A percentile compares a stretch with the other conserved stretches of the same genome.
Conservation (phyloP, 30 jellyfish, hydroid and myxozoan genomes). For the Pseudorhiza aurosa region DNA sequence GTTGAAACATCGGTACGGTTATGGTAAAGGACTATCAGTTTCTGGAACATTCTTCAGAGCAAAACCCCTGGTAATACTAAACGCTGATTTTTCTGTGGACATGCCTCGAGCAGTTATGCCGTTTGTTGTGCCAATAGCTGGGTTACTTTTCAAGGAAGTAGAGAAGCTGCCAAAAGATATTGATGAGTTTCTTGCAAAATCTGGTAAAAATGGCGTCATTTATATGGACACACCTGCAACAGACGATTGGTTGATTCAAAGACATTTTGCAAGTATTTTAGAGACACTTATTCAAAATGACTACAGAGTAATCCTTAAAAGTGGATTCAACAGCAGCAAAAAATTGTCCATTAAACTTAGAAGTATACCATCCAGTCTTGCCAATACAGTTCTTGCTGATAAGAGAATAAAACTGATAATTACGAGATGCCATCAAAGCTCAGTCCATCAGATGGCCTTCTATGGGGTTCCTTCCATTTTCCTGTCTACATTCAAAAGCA, state of each 20-base stretch:
- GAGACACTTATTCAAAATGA: not conserved
- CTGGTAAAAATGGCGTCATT: conserved; percentile 27
- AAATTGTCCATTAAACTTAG: not conserved
- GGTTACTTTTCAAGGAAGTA: conserved; percentile 3
- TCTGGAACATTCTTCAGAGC: conserved; percentile 31
- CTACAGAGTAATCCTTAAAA: conserved; percentile 16
- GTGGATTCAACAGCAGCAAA: not conserved
- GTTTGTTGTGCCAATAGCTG: conserved; percentile 51
- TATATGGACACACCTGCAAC: conserved; percentile 14
- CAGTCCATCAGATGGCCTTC: conserved; percentile 19
- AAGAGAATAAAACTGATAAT: conserved; percentile 11
- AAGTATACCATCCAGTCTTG: not conserved
- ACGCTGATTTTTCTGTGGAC: conserved; percentile 46
- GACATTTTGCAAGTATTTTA: not conserved
- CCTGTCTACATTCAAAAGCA: conserved; percentile 16
- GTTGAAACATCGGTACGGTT: conserved; percentile 1
- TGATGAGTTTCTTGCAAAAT: conserved; percentile 6
- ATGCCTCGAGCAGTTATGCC: conserved; percentile 64
- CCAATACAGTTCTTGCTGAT: conserved; percentile 18
- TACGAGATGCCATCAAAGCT: conserved; percentile 10
- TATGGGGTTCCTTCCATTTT: conserved; percentile 47
- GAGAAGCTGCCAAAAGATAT: not conserved
- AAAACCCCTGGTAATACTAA: conserved; percentile 50
- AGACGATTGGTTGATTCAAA: conserved; percentile 3
- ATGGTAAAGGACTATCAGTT: conserved; percentile 17